Base-by-base conservation (phyloP, 2,888 invertebrate genomes). In the Rhorus exstirpatorius region DNA sequence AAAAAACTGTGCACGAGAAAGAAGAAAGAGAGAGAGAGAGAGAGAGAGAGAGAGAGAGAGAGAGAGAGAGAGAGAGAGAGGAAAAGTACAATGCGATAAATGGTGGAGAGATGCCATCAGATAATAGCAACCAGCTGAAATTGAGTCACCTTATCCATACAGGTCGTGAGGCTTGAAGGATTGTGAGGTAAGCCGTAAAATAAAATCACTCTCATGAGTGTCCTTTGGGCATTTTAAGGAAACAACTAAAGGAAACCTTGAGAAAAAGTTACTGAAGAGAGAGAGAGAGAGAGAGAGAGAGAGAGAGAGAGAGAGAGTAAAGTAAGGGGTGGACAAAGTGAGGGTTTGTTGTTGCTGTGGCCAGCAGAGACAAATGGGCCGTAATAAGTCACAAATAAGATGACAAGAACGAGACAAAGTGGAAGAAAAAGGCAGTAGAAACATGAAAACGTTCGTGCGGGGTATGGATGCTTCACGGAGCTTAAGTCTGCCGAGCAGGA, bases 161-260 rank as follows among this genome's bases (percentile, higher is more conserved):
- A 70, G 46, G 46, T 78, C 65, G 75, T 60, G 72, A 53, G 21
- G 58, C 49, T 38, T 41, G 31, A 26, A 41, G 38, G 46, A 46
- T 26, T 44, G 60, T n/a, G 81, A 77, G 82, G 83, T 89, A 88
- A 89, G 88, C 88, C 84, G 83, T 75, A 74, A 84, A 89, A 88
- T 89, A 86, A 88, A 89, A 86, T 61, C 81, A 58, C 65, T 72
- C 80, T 70, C 83, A 85, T 79, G 83, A 80, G 51, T 72, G 68
- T 38, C 49, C 31, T 68, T 49, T 24, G 44, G 51, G 58, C 67
- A 61, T 72, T 46, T 80, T 46, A 21, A 58, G 46, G 35, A 46
- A 35, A 58, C 44, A 46, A 46, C 41, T 12, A 49, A 8, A 6
- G 60, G 17, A 12, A 26, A 21, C 6, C 26, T 24, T 17, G 31